Evolutionary conservation across 1,140 invertebrate species (phyloP).

Genomic region (Mesaphorura yosii): DNA sequence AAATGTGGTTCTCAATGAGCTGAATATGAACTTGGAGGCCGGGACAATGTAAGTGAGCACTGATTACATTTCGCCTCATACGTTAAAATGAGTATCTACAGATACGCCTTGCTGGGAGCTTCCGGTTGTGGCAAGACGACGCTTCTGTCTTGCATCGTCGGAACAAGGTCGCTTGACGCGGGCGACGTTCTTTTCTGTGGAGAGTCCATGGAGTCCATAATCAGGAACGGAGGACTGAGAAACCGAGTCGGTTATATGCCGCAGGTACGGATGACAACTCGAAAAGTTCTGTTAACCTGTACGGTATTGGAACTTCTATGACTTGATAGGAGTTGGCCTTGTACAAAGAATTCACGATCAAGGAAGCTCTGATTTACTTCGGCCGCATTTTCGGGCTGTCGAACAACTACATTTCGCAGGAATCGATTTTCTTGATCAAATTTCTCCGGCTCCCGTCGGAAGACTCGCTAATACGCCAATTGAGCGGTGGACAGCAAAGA

Average conservation of each 20-base stretch:
- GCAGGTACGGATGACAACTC: conserved; percentile 33
- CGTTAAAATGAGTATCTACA: conserved; percentile 15
- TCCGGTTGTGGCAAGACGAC: conserved; percentile 38
- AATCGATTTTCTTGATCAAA: too few relatives aligned
- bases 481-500: conserved; percentile 29
- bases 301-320: background rate
- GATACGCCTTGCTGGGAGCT: conserved; percentile 37
- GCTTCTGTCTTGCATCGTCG: conserved; percentile 38
- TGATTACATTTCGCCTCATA: background rate
- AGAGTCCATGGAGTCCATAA: conserved; percentile 41
- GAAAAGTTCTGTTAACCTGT: background rate
- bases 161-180: conserved; percentile 33
- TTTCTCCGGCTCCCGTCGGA: too few relatives aligned
- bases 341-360: conserved; percentile 45
- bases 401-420: background rate
- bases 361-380: conserved; percentile 22
- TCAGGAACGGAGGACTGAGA: conserved; percentile 39
- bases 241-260: conserved; percentile 58
- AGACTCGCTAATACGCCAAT: background rate
- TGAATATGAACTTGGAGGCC: conserved; percentile 22
- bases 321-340: conserved; percentile 70
- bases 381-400: conserved; percentile 16
- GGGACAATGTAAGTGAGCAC: conserved; percentile 20
- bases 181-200: conserved; percentile 38
- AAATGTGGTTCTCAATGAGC: conserved; percentile 17